phyloP scores from a whole-genome alignment of 53 echinoderm and acorn worm genomes.

The Paracentrotus lividus region DNA sequence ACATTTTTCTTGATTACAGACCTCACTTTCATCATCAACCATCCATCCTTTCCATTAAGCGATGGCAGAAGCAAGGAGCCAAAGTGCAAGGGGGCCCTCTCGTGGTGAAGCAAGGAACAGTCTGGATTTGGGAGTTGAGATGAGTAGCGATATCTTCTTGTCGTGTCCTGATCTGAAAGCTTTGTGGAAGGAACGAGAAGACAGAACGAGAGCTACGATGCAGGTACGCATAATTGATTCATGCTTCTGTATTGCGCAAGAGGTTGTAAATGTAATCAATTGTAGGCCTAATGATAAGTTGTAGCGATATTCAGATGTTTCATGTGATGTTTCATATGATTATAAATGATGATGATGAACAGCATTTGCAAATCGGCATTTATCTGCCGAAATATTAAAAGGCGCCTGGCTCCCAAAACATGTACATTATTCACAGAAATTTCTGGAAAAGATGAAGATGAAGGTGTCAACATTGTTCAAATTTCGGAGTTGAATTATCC shows the following conservation, averaged over 20 bases:
- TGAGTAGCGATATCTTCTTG: conserved; percentile 65
- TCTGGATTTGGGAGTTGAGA: conserved; percentile 11
- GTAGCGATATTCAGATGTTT: conserved; percentile 3
- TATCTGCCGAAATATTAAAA: too few relatives aligned
- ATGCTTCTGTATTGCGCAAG: not conserved
- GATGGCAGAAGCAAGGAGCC: conserved; percentile 46
- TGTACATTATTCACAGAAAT: too few relatives aligned
- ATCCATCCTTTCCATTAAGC: not conserved
- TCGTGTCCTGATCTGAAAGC: conserved; percentile 78
- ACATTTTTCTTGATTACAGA: not conserved
- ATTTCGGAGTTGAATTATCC: too few relatives aligned
- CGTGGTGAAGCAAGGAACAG: conserved; percentile 25
- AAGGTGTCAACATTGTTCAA: too few relatives aligned
- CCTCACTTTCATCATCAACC: not conserved
- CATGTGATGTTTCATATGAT: too few relatives aligned
- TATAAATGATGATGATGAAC: too few relatives aligned
- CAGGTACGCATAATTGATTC: conserved; percentile 66
- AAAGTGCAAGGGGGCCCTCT: conserved; percentile 64
- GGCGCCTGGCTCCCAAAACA: too few relatives aligned
- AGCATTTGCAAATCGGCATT: too few relatives aligned
- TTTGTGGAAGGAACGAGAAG: conserved; percentile 70
- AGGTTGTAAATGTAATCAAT: not conserved
- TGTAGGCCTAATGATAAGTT: not conserved
- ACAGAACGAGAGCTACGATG: conserved; percentile 76
- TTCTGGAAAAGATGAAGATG: too few relatives aligned